Base-by-base conservation (phyloP, 2,113 vertebrate species). In the Struthio camelus region DNA sequence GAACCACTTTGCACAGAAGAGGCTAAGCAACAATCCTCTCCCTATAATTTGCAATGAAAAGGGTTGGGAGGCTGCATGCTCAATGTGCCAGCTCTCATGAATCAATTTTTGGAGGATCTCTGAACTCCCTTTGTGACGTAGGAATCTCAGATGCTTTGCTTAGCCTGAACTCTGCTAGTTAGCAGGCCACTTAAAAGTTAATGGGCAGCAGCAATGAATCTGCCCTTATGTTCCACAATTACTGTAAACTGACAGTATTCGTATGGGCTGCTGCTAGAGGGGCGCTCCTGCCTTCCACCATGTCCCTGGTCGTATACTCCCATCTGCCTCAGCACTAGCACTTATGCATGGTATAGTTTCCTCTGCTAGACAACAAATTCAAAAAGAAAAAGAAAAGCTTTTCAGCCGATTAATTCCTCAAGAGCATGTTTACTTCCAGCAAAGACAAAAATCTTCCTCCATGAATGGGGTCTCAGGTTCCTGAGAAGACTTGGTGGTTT, bases 71-170 rank as follows among this genome's bases (percentile, higher is more conserved):
- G 6, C 32, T 73, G 11, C 51, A 59, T n/a, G 5, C 2, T 89
- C 22, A 51, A 32, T 8, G 12, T 42, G 32, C 4, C n/a, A 88
- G 5, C 6, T 64, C 76, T 6, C 30, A 11, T 51, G 18, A 8
- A 36, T 46, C 27, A 28, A 2, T 0, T 46, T 80, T 64, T 13
- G 4, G 1, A 6, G 5, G 2, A 23, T 53, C 0, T 7, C 32
- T 66, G 38, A 85, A 77, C 4, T 64, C 7, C 8, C 11, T 51
- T 76, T 85, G 18, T 88, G 80, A 28, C 27, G n/a, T 2, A 54
- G 53, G 18, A 80, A 36, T 40, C 28, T 7, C 10, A 32, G 8
- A 7, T 46, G 24, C 67, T 65, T 72, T 72, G 76, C 14, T 58
- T 78, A 38, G 66, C 34, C 6, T 61, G 38, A 50, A 76, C 25